Evolutionary conservation across 2,797 vertebrate genomes (phyloP).

Genomic region (Semotilus atromaculatus): DNA sequence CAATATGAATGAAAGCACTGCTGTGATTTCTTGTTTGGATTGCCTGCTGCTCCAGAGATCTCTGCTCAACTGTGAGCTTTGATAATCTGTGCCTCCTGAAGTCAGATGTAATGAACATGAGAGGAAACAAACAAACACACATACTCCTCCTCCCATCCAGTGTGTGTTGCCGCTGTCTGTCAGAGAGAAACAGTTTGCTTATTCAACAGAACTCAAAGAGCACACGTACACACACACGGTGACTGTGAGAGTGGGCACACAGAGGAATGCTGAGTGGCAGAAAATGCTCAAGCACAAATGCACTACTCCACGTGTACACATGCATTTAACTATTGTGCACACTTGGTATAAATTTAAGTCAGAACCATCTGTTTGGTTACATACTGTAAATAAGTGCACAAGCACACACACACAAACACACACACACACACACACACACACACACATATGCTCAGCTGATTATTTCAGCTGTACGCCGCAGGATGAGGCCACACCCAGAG

Average conservation of each 20-base stretch:
- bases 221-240: not conserved
- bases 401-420: not conserved
- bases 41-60: not conserved
- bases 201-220: constrained; percentile 44
- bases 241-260: constrained; percentile 46
- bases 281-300: constrained; percentile 20
- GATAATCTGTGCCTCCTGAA: too few relatives aligned
- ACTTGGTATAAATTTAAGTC: constrained; percentile 1
- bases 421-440: not conserved
- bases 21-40: not conserved
- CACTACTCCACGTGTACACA: not conserved
- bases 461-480: constrained; percentile 37
- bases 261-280: constrained; percentile 51
- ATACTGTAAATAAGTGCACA: constrained; percentile 17
- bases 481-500: constrained; percentile 40
- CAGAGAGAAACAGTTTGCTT: constrained; percentile 35
- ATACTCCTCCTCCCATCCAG: not conserved
- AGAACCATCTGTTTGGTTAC: constrained; percentile 2
- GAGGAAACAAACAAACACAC: not conserved
- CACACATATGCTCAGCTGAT: constrained; percentile 19
- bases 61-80: not conserved
- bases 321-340: constrained; percentile 16
- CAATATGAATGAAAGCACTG: not conserved
- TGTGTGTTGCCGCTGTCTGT: constrained; percentile 1
- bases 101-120: too few relatives aligned